Evolutionary conservation across 2,888 invertebrate species (phyloP).

Genomic region (Pterostichus madidus): DNA sequence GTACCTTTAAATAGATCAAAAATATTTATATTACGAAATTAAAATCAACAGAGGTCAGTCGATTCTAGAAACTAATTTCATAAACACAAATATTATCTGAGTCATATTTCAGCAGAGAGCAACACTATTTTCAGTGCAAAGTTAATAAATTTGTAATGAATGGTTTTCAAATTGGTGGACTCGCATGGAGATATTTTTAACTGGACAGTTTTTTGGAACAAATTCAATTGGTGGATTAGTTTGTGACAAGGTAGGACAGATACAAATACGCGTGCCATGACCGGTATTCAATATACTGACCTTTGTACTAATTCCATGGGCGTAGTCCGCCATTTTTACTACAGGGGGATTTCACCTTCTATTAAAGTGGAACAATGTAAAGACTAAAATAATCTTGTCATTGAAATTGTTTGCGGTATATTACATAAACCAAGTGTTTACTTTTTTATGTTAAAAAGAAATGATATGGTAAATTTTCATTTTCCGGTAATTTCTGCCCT

Average conservation of each 20-base stretch:
- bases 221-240: slow-evolving; percentile 20
- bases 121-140: background rate
- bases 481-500: too few species aligned
- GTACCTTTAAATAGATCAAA: slow-evolving; percentile 1
- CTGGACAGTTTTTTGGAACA: slow-evolving; percentile 17
- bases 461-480: too few species aligned
- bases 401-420: too few species aligned
- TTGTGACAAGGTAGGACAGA: slow-evolving; percentile 33
- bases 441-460: too few species aligned
- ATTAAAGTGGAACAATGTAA: too few species aligned
- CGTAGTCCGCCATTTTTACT: background rate
- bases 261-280: slow-evolving; percentile 47
- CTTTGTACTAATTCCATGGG: slow-evolving; percentile 31
- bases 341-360: background rate
- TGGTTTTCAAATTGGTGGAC: background rate
- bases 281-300: slow-evolving; percentile 49
- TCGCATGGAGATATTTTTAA: slow-evolving; percentile 13
- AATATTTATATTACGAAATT: background rate
- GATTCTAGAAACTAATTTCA: background rate
- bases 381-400: too few species aligned
- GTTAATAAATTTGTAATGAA: background rate
- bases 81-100: slow-evolving; percentile 4
- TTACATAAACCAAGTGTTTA: too few species aligned
- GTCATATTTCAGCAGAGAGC: background rate
- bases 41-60: background rate